Conservation (phyloP, 2,888 invertebrate species). For the Drosophila paranaensis region DNA sequence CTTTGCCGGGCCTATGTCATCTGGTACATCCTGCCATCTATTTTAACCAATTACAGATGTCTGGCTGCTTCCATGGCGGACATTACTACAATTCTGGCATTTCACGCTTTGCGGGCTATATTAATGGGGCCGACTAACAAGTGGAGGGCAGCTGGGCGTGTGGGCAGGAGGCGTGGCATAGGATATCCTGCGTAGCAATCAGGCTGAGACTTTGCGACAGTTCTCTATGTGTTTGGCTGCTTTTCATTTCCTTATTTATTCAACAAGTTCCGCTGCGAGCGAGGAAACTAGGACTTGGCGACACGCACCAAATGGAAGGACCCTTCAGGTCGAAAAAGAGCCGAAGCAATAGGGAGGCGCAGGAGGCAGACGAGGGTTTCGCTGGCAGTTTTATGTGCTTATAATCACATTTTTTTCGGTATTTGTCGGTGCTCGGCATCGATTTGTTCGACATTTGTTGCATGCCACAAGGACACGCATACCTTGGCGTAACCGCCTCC, state of each 20-base stretch:
- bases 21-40: conserved; percentile 28
- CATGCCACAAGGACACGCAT: conserved; percentile 64
- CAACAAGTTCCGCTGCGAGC: conserved; percentile 68
- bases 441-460: conserved; percentile 74
- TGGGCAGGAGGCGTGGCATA: conserved; percentile 18
- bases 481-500: neutral
- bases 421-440: conserved; percentile 49
- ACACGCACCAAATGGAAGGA: conserved; percentile 46
- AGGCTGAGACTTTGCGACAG: conserved; percentile 57
- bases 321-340: conserved; percentile 5
- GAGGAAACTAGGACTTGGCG: conserved; percentile 33
- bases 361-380: conserved; percentile 10
- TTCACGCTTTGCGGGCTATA: conserved; percentile 44
- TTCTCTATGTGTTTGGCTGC: conserved; percentile 50
- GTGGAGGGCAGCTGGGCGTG: neutral
- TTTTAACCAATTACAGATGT: conserved; percentile 44
- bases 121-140: conserved; percentile 48
- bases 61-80: conserved; percentile 7
- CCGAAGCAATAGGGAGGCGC: neutral
- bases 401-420: conserved; percentile 65
- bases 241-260: conserved; percentile 75
- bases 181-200: conserved; percentile 71
- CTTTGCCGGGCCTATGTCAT: conserved; percentile 2
- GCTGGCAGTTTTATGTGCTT: conserved; percentile 64
- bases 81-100: conserved; percentile 36